Evolutionary conservation across 2,888 invertebrate species (phyloP).

Genomic region (Drosophila putrida): DNA sequence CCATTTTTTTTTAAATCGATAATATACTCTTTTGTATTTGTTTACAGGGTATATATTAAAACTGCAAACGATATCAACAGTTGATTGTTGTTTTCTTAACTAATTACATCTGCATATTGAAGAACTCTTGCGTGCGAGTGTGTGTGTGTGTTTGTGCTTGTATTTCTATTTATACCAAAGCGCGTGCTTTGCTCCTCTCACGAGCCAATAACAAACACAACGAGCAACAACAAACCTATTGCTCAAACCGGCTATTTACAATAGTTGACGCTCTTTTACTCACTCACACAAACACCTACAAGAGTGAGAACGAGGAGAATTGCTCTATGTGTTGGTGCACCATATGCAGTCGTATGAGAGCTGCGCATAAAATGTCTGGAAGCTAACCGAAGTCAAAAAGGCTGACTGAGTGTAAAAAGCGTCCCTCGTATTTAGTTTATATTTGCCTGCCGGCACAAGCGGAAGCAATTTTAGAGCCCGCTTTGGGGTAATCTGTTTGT

Average conservation of each 20-base stretch:
- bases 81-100: constrained; percentile 31
- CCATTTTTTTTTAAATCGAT: not conserved
- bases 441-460: constrained; percentile 67
- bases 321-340: constrained; percentile 25
- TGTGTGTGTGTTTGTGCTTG: not conserved
- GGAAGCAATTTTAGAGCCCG: constrained; percentile 46
- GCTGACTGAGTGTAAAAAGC: constrained; percentile 56
- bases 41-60: constrained; percentile 32
- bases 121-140: not conserved
- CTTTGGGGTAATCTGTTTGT: constrained; percentile 37
- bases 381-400: constrained; percentile 56
- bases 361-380: constrained; percentile 50
- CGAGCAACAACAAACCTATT: constrained; percentile 38
- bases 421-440: constrained; percentile 56
- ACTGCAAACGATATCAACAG: constrained; percentile 45
- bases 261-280: constrained; percentile 36
- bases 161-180: constrained; percentile 43
- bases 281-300: constrained; percentile 15
- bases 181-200: constrained; percentile 41
- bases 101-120: constrained; percentile 22
- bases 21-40: not conserved
- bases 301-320: constrained; percentile 27
- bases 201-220: not conserved
- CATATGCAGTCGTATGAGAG: constrained; percentile 34
- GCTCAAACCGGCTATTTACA: constrained; percentile 55